Percentiles rank a stretch among this genome's conserved stretches.
phyloP scores from a whole-genome alignment of 2,888 invertebrate genomes.

The Drosophila greeni region DNA sequence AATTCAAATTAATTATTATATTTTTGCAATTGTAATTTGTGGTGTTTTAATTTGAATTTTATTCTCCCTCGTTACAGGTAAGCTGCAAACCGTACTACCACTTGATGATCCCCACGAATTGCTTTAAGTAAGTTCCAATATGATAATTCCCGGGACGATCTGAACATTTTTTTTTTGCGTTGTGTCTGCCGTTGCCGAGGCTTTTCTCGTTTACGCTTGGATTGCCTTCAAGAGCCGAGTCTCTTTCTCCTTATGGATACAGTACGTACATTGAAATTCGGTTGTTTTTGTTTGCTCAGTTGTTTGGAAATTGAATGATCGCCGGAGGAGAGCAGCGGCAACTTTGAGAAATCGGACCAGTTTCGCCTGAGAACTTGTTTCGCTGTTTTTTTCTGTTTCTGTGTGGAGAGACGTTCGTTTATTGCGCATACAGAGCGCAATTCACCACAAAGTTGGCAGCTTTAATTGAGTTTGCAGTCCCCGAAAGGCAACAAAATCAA shows the following conservation, averaged over 20 bases:
- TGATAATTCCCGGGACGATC: conserved; percentile 42
- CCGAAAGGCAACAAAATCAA: conserved; percentile 13
- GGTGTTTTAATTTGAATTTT: conserved; percentile 6
- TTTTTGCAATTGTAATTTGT: background rate
- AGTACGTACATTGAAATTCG: conserved; percentile 24
- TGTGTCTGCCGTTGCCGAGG: conserved; percentile 9
- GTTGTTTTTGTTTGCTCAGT: conserved; percentile 35
- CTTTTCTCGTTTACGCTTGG: conserved; percentile 51
- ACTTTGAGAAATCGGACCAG: conserved; percentile 62
- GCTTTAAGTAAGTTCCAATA: conserved; percentile 23
- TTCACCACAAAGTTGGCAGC: conserved; percentile 29
- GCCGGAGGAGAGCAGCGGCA: conserved; percentile 30
- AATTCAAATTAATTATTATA: background rate
- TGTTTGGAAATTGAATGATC: conserved; percentile 40
- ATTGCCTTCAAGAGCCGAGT: conserved; percentile 64
- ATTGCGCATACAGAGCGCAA: conserved; percentile 25
- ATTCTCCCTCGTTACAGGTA: conserved; percentile 30
- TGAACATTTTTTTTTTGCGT: conserved; percentile 21
- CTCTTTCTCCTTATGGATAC: conserved; percentile 7
- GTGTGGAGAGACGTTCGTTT: conserved; percentile 14
- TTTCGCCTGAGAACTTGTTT: conserved; percentile 65
- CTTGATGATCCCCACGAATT: background rate
- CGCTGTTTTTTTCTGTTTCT: conserved; percentile 15
- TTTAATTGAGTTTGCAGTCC: conserved; percentile 57
- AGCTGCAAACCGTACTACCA: conserved; percentile 1